Base-by-base conservation (phyloP, 2,113 vertebrate genomes). In the Aythya baeri region DNA sequence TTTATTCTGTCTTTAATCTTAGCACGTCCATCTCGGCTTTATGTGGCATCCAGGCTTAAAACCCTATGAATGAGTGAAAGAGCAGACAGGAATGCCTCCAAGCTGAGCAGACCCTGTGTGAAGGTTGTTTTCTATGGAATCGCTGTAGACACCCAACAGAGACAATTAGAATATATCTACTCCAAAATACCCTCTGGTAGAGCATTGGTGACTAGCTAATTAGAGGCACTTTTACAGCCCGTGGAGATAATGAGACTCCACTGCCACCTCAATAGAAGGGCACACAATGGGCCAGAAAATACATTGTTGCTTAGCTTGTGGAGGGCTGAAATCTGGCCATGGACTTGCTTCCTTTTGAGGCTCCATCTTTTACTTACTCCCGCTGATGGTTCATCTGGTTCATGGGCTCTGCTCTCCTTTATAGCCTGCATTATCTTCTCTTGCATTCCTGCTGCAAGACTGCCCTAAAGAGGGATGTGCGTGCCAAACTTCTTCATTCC, bases 121-220 rank as follows among this genome's bases (percentile, higher is more conserved):
- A 96, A 96, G 84, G 93, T 96, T 97, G 96, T 95, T 96, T 93
- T 97, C 96, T 97, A 93, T 96, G 96, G 95, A 97, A 96, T 96
- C 85, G 8, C 89, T 91, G 93, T 59, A 85, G 95, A 77, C 75
- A 85, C 85, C 96, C 97, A 96, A 17, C 96, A 96, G 97, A 97
- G 97, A 97, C 96, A 97, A 97, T 97, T 97, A 96, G 94, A 97
- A 93, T 96, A 94, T 95, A 97, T 96, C 89, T 88, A 91, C 92
- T 97, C 92, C 90, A 96, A 94, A 97, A 97, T 96, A 94, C 94
- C 96, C 91, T 97, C 94, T 96, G 96, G 95, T 89, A 93, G 93
- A 95, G 59, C 90, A 71, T 94, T 96, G 97, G 96, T 94, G 91
- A 86, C 94, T 96, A 89, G 84, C 96, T 97, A 97, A 97, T 97